Base-by-base conservation (phyloP, 1,140 invertebrate species). In the Apis dorsata region DNA sequence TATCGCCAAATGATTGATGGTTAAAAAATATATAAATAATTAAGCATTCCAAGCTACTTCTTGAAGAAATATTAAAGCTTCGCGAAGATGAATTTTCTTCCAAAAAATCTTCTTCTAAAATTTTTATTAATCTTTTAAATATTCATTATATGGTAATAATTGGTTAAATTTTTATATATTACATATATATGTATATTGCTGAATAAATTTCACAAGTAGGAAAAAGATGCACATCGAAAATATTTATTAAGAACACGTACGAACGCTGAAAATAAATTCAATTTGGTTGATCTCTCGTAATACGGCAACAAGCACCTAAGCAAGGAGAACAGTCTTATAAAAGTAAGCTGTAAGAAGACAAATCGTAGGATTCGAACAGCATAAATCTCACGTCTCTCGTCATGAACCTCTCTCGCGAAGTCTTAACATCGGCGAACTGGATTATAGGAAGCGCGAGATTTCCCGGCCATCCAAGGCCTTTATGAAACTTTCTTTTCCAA, bases 221-320 rank as follows among this genome's bases (percentile, higher is more conserved):
- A n/a, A 17, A 75, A 28, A 24, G 3, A 24, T 17, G 76, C 12
- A 78, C 21, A n/a, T 69, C 9, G 28, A 49, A 59, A 24, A 55
- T 57, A 24, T 65, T 24, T 8, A 24, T 24, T 13, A 59, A 49
- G 19, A 53, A n/a, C 28, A 28, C 17, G 69, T 51, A 49, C 55
- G 28, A 34, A 53, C 68, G 69, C 51, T 17, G 57, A 79, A 44
- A 72, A 72, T 72, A 79, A 79, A 79, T 79, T 79, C 78, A 79
- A 79, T 79, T 79, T 53, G 68, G 69, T 72, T 79, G 78, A 79
- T 79, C 69, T 79, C 78, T 79, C 69, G 57, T 79, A 79, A 79
- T 72, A 79, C 78, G 78, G 17, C 78, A 79, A 79, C 78, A 79
- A 79, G 78, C 78, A 79, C 69, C 78, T 60, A 79, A 62, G 68